Evolutionary conservation across 2,113 vertebrate genomes (phyloP).

Genomic region (Aphyosemion australe): DNA sequence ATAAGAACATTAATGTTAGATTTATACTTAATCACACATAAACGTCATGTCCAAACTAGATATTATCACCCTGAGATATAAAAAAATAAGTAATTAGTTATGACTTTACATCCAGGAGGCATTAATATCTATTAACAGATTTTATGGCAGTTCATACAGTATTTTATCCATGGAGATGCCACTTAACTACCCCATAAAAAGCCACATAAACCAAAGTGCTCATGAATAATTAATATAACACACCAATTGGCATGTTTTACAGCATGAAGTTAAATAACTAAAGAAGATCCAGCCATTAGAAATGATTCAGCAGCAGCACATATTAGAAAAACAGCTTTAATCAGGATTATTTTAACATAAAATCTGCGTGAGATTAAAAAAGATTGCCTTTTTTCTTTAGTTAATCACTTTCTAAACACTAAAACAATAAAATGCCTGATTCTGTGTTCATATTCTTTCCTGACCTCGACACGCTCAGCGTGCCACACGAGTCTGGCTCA

Average conservation of each 20-base stretch:
- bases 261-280: constrained; percentile 1
- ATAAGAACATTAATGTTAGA: neutral
- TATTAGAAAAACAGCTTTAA: neutral
- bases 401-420: neutral
- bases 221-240: constrained; percentile 46
- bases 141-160: neutral
- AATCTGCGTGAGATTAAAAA: too few relatives aligned
- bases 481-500: neutral
- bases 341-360: too few relatives aligned
- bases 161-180: neutral
- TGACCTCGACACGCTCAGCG: neutral
- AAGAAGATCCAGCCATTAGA: neutral
- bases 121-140: neutral
- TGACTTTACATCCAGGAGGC: neutral
- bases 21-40: constrained; percentile 3
- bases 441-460: neutral
- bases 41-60: constrained; percentile 1
- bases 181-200: constrained; percentile 39
- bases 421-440: neutral
- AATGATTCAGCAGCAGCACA: neutral
- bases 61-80: too few relatives aligned
- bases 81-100: neutral
- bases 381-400: too few relatives aligned
- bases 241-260: constrained; percentile 42
- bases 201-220: constrained; percentile 25